Evolutionary conservation across 1,140 invertebrate species (phyloP).

Genomic region (Caenorhabditis tropicalis): DNA sequence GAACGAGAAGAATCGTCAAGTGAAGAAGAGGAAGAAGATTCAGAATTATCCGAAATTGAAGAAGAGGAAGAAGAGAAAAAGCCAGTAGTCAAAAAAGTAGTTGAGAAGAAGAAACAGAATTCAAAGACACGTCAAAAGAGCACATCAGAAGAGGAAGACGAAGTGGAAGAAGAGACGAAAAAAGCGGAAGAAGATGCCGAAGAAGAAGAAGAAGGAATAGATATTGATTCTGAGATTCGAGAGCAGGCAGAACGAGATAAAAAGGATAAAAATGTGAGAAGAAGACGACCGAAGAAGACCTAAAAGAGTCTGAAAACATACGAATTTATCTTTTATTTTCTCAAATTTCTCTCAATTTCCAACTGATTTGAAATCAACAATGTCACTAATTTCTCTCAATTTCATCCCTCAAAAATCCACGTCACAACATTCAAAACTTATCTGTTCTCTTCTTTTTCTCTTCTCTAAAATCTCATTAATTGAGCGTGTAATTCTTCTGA

Average conservation of each 20-base stretch:
- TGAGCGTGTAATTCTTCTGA: background rate
- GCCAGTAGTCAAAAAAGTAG: background rate
- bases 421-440: too few species aligned
- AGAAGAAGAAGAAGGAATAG: conserved; percentile 21
- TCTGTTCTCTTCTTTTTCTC: background rate
- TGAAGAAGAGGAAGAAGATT: conserved; percentile 39
- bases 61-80: conserved; percentile 31
- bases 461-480: background rate
- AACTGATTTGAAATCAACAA: background rate
- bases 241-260: background rate
- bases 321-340: too few species aligned
- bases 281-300: conserved; percentile 4
- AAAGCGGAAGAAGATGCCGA: background rate
- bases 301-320: background rate
- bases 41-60: conserved; percentile 39
- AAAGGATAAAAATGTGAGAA: conserved; percentile 6
- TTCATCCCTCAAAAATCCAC: too few species aligned
- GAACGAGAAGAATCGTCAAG: background rate
- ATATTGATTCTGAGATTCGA: conserved; percentile 39
- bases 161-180: background rate
- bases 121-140: background rate
- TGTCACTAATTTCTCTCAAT: background rate
- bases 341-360: background rate
- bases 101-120: background rate
- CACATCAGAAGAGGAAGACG: background rate